Evolutionary conservation across 2,888 invertebrate species (phyloP), one percentile per base, ranked within the genome.

Genomic region (Ennomos fuscantarius): DNA sequence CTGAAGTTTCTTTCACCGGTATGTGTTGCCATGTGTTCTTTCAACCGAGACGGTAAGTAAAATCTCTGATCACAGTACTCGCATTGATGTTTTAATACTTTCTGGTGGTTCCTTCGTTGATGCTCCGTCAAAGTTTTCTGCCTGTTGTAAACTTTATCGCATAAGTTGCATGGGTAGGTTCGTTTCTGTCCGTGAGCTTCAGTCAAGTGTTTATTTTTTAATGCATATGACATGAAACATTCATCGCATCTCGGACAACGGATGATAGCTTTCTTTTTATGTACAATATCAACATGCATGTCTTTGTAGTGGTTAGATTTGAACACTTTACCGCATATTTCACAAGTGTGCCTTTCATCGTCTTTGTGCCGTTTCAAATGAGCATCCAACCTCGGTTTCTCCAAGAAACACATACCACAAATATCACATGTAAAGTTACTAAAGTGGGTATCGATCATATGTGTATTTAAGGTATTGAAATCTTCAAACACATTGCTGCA

Each of bases 1-100:
- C 93, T 77, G 63, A 93, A 94, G n/a, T 92, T 90, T 63, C 93
- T 87, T 39, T 93, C 93, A 0, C 93, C 90, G 0, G 93, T 93
- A 53, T 94, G 94, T 0, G 89, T 88, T 0, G 91, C 89, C 83
- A 93, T 93, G 48, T 93, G 93, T 9, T 93, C 86, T 33, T 88
- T 88, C 50, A 93, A 72, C 1, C 88, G 63, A 0, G 89, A 87
- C 0, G 92, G 93, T 0, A 90, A 64, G 40, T 91, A 93, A 51
- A 93, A 94, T 5, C 93, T 79, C 59, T 93, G 92, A 32, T 93
- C 90, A 54, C 94, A 94, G 36, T 93, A 86, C 15, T 93, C 92
- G 60, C 94, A 94, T 47, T 92, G 90, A 31, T 93, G 93, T 11
- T 89, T 89, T 13, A 93, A 65, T 0, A 90, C 89, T 60, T 89